Evolutionary conservation across 2,113 vertebrate genomes (phyloP).

Genomic region (Tychaedon coryphoeus): DNA sequence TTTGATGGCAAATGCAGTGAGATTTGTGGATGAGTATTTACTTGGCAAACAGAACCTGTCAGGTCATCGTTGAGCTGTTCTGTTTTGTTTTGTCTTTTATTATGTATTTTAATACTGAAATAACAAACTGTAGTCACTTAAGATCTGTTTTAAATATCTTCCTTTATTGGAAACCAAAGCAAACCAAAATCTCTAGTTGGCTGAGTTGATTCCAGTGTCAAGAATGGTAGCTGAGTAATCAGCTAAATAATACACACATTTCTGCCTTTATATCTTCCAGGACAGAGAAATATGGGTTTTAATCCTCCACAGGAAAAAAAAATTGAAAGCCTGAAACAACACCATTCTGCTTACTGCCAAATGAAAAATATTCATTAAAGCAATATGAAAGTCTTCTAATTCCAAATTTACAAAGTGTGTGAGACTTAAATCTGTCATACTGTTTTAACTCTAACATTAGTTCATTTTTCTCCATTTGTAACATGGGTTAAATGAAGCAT

Average conservation of each 20-base stretch:
- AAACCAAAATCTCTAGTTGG: background rate
- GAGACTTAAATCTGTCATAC: background rate
- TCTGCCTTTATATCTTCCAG: background rate
- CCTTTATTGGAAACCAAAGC: background rate
- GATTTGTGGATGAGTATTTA: background rate
- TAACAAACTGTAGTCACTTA: background rate
- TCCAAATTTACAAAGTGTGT: background rate
- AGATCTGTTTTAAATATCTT: background rate
- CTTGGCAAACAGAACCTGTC: background rate
- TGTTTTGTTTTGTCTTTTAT: background rate
- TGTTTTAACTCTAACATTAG: background rate
- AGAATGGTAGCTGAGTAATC: background rate
- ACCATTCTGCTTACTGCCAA: background rate
- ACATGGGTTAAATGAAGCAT: background rate
- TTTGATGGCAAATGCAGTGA: background rate
- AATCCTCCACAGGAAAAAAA: background rate
- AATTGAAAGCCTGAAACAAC: background rate
- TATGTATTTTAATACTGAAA: background rate
- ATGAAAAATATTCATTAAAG: background rate
- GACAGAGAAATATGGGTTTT: background rate
- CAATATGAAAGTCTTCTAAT: background rate
- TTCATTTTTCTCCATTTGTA: constrained; percentile 12
- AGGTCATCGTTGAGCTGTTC: background rate
- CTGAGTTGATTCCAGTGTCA: background rate
- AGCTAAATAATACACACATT: background rate